phyloP scores from a whole-genome alignment of 1,140 invertebrate species.

The Augochlora pura region DNA sequence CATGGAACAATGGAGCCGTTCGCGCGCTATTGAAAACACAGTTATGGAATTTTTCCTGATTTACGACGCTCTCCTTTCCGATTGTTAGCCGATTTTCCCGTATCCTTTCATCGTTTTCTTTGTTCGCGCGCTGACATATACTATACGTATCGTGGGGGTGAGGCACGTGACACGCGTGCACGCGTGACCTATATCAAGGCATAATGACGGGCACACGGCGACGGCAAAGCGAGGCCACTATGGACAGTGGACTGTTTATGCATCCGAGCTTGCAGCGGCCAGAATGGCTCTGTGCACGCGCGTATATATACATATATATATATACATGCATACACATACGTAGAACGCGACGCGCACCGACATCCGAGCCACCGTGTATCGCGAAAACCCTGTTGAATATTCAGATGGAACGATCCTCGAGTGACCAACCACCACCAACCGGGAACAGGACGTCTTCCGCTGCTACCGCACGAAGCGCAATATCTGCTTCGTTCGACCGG shows the following conservation, averaged over 20 bases:
- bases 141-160: too few species aligned
- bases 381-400: constrained; percentile 76
- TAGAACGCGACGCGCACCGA: constrained; percentile 49
- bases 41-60: too few species aligned
- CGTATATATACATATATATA: too few species aligned
- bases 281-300: constrained; percentile 5
- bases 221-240: constrained; percentile 5
- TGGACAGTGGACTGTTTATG: constrained; percentile 52
- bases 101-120: too few species aligned
- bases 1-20: too few species aligned
- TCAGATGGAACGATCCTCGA: constrained; percentile 70
- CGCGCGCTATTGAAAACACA: too few species aligned
- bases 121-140: too few species aligned
- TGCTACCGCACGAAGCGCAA: constrained; percentile 63
- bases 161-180: constrained; percentile 25
- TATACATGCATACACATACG: constrained; percentile 35
- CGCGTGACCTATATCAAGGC: constrained; percentile 18
- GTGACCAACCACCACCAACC: too few species aligned
- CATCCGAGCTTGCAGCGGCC: constrained; percentile 34
- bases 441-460: constrained; percentile 66
- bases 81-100: too few species aligned
- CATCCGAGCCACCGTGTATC: constrained; percentile 49
- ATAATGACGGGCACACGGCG: background rate
- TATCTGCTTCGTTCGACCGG: constrained; percentile 31
- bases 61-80: too few species aligned